These are phyloP conservation scores for Anolis carolinensis DNA, from an alignment of 2,113 vertebrate genomes.

Conservation along the genomic window DNA sequence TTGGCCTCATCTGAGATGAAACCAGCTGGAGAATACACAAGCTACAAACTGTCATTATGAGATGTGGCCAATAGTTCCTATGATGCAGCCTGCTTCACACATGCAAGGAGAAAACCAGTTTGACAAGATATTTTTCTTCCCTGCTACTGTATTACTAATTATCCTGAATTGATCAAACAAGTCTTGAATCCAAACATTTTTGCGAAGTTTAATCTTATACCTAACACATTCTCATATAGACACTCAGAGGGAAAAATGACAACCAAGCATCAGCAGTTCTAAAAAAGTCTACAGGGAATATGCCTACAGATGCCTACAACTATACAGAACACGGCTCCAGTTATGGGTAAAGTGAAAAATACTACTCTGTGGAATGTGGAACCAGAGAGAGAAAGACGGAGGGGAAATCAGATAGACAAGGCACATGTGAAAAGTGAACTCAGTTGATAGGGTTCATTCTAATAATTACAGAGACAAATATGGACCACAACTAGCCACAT, in stretches of 20 bases:
- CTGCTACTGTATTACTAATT: not conserved
- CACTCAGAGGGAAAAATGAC: not conserved
- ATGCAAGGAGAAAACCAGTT: not conserved
- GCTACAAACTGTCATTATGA: not conserved
- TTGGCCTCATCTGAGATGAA: not conserved
- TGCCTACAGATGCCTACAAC: not conserved
- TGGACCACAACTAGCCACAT: too few species aligned
- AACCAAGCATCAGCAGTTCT: not conserved
- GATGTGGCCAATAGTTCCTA: not conserved
- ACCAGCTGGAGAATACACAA: not conserved
- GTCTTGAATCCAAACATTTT: not conserved
- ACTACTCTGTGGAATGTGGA: not conserved
- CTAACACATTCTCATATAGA: not conserved
- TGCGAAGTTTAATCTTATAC: not conserved
- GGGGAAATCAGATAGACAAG: too few species aligned
- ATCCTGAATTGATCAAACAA: not conserved
- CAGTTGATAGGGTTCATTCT: too few species aligned
- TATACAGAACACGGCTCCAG: not conserved
- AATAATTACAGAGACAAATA: too few species aligned
- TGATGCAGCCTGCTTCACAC: constrained; percentile 13
- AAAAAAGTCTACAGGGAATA: not conserved
- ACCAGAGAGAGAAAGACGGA: not conserved
- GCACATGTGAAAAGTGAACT: not conserved
- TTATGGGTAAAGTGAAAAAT: too few species aligned
- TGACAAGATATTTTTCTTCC: too few species aligned